phyloP scores from a whole-genome alignment of 2,113 vertebrate genomes.

The Macaca mulatta region DNA sequence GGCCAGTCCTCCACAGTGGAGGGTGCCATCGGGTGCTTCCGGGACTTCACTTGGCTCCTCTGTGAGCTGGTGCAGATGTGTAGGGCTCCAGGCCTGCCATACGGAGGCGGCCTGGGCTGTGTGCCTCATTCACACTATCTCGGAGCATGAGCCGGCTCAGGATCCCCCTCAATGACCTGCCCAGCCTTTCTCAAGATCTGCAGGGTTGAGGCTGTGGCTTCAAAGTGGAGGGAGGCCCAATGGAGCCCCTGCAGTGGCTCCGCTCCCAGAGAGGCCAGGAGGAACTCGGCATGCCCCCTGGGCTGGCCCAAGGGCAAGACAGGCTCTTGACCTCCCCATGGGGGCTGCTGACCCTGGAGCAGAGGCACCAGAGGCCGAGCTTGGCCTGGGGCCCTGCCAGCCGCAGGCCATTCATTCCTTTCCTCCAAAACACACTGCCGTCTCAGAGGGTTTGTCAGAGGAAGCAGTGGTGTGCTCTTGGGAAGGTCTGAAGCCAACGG shows the following conservation, averaged over 20 bases:
- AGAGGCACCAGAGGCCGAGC: background rate
- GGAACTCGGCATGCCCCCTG: background rate
- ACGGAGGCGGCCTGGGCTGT: background rate
- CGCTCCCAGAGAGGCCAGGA: background rate
- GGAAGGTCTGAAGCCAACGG: fast-evolving
- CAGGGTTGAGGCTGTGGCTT: background rate
- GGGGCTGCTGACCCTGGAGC: background rate
- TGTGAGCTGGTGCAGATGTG: fast-evolving
- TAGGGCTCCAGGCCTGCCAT: background rate
- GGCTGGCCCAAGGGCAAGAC: background rate
- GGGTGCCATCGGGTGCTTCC: fast-evolving
- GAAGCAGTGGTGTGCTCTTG: too few relatives aligned
- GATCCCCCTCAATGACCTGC: background rate
- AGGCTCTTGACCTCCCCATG: background rate
- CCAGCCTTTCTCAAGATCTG: background rate
- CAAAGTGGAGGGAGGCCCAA: background rate
- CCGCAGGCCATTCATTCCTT: too few relatives aligned
- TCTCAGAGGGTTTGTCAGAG: background rate
- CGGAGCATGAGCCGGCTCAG: background rate
- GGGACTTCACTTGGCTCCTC: background rate
- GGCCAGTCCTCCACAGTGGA: background rate
- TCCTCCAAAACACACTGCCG: too few relatives aligned
- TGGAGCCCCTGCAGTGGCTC: too few relatives aligned
- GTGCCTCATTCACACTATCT: too few relatives aligned
- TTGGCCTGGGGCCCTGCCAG: background rate